Base-by-base conservation (phyloP, 1,140 invertebrate species). In the Drosophila rufa region DNA sequence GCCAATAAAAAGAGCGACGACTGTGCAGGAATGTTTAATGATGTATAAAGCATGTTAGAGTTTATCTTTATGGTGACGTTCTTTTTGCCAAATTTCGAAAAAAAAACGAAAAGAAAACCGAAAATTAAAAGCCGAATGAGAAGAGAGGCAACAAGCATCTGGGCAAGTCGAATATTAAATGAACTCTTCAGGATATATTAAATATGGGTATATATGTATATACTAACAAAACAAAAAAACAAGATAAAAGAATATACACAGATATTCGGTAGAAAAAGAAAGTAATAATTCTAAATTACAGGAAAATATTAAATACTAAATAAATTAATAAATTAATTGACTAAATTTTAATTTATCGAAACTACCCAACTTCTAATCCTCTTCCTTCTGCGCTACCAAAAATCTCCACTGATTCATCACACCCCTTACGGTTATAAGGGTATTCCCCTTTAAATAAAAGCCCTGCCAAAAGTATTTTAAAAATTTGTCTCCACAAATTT, bases 31-130 rank as follows among this genome's bases (percentile, higher is more conserved):
- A 90, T 90, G 85, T 90, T 90, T 90, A 90, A 90, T 90, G 85
- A 90, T 90, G 85, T 90, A 90, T 90, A 90, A 90, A 90, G 86
- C 86, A 90, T 90, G 86, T 90, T 90, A 90, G 86, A 90, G 86
- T 90, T 90, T 90, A 90, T 90, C 86, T 90, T 90, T 90, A 90
- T 90, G 75, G 86, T 91, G 87, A 79, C 79, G 68, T 89, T 89
- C 67, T 71, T 83, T 76, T 73, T 46, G 51, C 57, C 62, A 83
- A 82, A 82, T 69, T 55, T 53, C 4, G 19, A 65, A 42, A 51
- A 55, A 53, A 68, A 51, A 71, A 46, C 22, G 22, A 33, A 38
- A 65, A 22, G 1, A 17, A 48, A 61, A 47, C 42, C 4, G 38
- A 55, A 75, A 65, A 17, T 38, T 30, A 12, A 78, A 53, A 77